These are phyloP conservation scores for Ichneumoninae sp. DNA, from an alignment of 2,888 invertebrate species.

Conservation along the genomic window DNA sequence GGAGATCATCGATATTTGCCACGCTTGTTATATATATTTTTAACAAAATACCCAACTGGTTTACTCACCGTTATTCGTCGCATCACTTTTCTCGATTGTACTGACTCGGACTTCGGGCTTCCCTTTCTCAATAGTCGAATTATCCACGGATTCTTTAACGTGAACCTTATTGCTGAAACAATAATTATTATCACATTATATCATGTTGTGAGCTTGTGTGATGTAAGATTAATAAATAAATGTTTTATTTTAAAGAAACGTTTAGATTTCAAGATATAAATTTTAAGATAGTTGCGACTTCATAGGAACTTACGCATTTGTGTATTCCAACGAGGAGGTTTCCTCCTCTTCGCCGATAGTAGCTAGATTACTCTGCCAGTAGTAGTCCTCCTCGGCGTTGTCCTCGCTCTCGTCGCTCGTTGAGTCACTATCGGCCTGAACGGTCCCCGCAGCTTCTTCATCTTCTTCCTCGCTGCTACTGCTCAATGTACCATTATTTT, in stretches of 20 bases:
- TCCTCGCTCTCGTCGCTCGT: slow-evolving; percentile 84
- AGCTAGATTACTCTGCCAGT: slow-evolving; percentile 85
- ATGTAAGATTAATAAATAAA: background rate
- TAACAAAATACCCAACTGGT: background rate
- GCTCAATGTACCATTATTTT: slow-evolving; percentile 54
- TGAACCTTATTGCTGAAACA: slow-evolving; percentile 71
- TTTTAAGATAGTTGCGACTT: background rate
- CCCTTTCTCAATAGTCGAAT: slow-evolving; percentile 25
- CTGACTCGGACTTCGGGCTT: slow-evolving; percentile 56
- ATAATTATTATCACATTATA: slow-evolving; percentile 32
- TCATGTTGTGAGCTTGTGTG: slow-evolving; percentile 29
- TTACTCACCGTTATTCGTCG: slow-evolving; percentile 72
- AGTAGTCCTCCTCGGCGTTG: slow-evolving; percentile 76
- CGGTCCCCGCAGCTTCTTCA: slow-evolving; percentile 42
- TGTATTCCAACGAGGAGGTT: slow-evolving; percentile 80
- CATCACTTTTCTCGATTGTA: slow-evolving; percentile 66
- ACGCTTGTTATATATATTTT: slow-evolving; percentile 1
- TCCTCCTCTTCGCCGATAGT: slow-evolving; percentile 91
- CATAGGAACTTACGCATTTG: slow-evolving; percentile 75
- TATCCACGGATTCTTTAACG: slow-evolving; percentile 62
- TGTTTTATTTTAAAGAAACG: background rate
- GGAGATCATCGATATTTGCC: slow-evolving; percentile 43
- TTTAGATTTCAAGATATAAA: no score
- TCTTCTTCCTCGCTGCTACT: slow-evolving; percentile 62
- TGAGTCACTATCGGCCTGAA: slow-evolving; percentile 85